Base-by-base conservation (phyloP, 2,888 invertebrate species). In the Melinaea marsaeus region DNA sequence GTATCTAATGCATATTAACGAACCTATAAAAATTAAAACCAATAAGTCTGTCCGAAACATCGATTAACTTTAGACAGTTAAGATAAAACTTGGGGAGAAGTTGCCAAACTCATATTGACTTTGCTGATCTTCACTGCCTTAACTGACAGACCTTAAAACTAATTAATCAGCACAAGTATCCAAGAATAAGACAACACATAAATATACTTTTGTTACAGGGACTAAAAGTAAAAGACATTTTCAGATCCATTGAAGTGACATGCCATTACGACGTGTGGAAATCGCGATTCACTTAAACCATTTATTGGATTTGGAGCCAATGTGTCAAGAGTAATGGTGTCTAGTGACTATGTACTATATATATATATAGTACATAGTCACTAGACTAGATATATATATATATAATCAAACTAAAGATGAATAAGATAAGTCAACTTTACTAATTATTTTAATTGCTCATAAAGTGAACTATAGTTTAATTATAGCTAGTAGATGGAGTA, bases 21-120 rank as follows among this genome's bases (percentile, higher is more conserved):
- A 22, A 22, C 22, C 22, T 22, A 22, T 22, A 22, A 22, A 22
- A 22, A 22, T 22, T 22, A 22, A n/a, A n/a, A 46, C 46, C 46
- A 11, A 46, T 46, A 46, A 46, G n/a, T 46, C 46, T 46, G 46
- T 46, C 46, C 11, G 46, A 46, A 11, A 13, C 46, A 46, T 46
- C 46, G 46, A 46, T 46, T 46, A n/a, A 46, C 46, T 46, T 46
- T 46, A n/a, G 46, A 11, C n/a, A 46, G 46, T 46, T 46, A 46
- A 46, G 46, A 46, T 46, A 46, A 46, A 46, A 46, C 46, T 46
- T 46, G 11, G 46, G 46, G 13, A 46, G 46, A 46, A 46, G 46
- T 46, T 46, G 11, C n/a, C 13, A 46, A 46, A 46, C 46, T 46
- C 46, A n/a, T n/a, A 11, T 11, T n/a, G 46, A n/a, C 11, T n/a